Evolutionary conservation across 2,797 vertebrate species (phyloP).

Genomic region (Rhincodon typus): DNA sequence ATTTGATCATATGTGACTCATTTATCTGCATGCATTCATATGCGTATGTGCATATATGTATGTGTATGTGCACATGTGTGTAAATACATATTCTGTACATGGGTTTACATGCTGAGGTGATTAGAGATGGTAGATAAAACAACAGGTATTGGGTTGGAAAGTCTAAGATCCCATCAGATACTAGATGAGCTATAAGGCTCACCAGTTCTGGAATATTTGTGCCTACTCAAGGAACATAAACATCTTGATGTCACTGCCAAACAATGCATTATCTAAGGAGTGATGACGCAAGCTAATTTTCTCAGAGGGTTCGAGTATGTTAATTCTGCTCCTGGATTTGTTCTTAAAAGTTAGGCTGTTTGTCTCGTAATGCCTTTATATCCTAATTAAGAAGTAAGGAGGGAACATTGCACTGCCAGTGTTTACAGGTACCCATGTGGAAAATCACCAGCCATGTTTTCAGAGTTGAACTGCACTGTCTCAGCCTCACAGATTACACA

Average conservation of each 20-base stretch:
- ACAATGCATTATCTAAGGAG: neutral
- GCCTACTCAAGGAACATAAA: neutral
- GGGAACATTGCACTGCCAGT: neutral
- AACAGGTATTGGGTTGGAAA: neutral
- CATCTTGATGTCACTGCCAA: neutral
- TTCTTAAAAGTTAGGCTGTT: neutral
- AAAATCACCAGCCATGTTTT: neutral
- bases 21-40: too few species aligned
- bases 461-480: neutral
- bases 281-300: neutral
- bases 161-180: neutral
- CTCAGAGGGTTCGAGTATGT: neutral
- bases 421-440: neutral
- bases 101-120: neutral
- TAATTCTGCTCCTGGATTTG: neutral
- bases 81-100: neutral
- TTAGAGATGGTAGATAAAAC: neutral
- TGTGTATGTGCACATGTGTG: neutral
- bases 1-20: too few species aligned
- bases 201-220: neutral
- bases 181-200: neutral
- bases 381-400: neutral
- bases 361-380: neutral
- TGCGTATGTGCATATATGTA: too few species aligned
- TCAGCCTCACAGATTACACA: neutral